Conservation (phyloP, 2,888 invertebrate genomes). For the Polymixis lichenea region DNA sequence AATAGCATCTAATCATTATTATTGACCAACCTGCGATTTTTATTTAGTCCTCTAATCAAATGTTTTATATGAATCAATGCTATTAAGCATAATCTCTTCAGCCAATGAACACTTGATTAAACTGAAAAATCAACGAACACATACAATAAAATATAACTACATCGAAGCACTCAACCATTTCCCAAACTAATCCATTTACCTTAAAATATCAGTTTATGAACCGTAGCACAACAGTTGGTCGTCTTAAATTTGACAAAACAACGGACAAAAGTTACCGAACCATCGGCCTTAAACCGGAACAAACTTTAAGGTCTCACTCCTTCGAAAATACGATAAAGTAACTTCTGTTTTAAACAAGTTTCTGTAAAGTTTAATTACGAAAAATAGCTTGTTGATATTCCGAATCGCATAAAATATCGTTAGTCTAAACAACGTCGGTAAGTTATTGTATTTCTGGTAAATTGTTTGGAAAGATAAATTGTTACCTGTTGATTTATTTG, state of each 20-base stretch:
- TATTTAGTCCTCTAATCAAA: background rate
- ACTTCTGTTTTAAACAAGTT: conserved; percentile 66
- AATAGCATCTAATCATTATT: background rate
- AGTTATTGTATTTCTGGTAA: conserved; percentile 46
- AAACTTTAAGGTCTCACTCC: conserved; percentile 66
- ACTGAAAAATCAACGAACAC: background rate
- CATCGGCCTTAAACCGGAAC: conserved; percentile 56
- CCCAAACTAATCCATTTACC: conserved; percentile 52
- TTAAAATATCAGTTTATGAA: conserved; percentile 39
- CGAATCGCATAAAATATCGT: conserved; percentile 59
- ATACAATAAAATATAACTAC: conserved; percentile 2
- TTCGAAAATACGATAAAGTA: conserved; percentile 62
- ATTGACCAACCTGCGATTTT: background rate
- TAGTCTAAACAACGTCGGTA: conserved; percentile 43
- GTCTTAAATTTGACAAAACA: conserved; percentile 63
- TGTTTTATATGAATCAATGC: background rate
- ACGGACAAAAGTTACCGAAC: conserved; percentile 60
- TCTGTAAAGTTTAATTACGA: conserved; percentile 66
- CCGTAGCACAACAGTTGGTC: conserved; percentile 47
- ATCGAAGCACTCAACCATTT: conserved; percentile 3
- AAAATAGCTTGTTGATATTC: conserved; percentile 65
- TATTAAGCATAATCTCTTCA: background rate
- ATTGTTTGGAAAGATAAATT: conserved; percentile 58
- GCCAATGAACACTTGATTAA: background rate
- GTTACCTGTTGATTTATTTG: conserved; percentile 61